Base-by-base conservation (phyloP, 2,113 vertebrate species). In the Acrocephalus kingi region DNA sequence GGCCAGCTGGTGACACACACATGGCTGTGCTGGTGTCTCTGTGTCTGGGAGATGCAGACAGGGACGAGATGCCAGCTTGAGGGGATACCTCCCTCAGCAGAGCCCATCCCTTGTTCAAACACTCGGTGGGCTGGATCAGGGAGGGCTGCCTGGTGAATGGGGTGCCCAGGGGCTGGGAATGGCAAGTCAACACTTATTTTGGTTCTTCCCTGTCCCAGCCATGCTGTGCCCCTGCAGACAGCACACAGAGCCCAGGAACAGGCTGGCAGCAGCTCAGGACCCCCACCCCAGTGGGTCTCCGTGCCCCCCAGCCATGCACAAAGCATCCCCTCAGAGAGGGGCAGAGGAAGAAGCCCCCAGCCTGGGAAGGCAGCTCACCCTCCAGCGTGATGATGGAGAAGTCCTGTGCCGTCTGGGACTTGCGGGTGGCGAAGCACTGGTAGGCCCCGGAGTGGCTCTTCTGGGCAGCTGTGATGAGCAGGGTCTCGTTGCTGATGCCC, bases 381-480 rank as follows among this genome's bases (percentile, higher is more conserved):
- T 99, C 99, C 27, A 99, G 98, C 27, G 97, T 98, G 27, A 99
- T 99, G 97, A 99, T 98, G 94, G 99, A 99, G 84, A 99, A 99
- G 96, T 99, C 99, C 97, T 99, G 99, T 33, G 99, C 99, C 0
- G 99, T 99, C 97, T 99, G 99, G 84, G 97, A 97, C 94, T 99
- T 99, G 89, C 99, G 98, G 5, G 98, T 99, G 85, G 99, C 99
- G 11, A 99, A 99, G 97, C 99, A 99, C 97, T 99, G 99, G 93
- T 99, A 99, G 64, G 99, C 99, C 1, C 99, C 99, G 0, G 99
- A 99, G 96, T 99, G 99, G 98, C 99, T 99, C 97, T 99, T 99
- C 97, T 99, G 99, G 13, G 99, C 99, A 0, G 99, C 99, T 3
- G 98, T 98, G 97, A 99, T 99, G 92, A 99, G 99, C 19, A 99